phyloP scores from a whole-genome alignment of 2,113 vertebrate species.

The Talpa occidentalis region DNA sequence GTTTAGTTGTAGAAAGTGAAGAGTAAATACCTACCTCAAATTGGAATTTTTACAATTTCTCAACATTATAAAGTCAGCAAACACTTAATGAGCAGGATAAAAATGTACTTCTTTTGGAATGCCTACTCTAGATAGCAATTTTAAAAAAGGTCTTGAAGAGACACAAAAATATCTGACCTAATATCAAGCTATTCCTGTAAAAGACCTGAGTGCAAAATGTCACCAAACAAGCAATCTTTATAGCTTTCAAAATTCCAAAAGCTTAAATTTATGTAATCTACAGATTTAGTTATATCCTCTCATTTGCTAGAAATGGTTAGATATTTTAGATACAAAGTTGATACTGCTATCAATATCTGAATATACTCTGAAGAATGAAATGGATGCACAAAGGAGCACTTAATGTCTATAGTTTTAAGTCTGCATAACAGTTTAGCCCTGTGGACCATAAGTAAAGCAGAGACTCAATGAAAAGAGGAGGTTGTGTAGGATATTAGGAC shows the following conservation, averaged over 20 bases:
- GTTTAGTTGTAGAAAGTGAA: not conserved
- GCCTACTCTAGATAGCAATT: not conserved
- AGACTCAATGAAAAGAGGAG: not conserved
- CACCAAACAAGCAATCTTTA: not conserved
- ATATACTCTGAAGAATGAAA: constrained; percentile 39
- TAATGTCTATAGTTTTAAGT: not conserved
- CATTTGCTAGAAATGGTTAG: constrained; percentile 3
- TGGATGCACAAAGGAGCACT: not conserved
- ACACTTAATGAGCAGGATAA: not conserved
- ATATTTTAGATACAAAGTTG: constrained; percentile 36
- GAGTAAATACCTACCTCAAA: not conserved
- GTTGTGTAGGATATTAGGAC: not conserved
- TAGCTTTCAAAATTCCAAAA: constrained; percentile 45
- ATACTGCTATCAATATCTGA: constrained; percentile 35
- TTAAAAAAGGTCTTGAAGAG: not conserved
- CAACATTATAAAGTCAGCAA: not conserved
- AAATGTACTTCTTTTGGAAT: not conserved
- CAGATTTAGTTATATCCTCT: not conserved
- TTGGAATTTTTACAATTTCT: not conserved
- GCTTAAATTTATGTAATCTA: not conserved
- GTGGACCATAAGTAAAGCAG: not conserved
- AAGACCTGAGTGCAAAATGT: not conserved
- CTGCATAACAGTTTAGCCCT: not conserved
- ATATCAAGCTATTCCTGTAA: constrained; percentile 23
- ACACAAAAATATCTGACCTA: not conserved